Evolutionary conservation across 2,113 vertebrate genomes (phyloP), one percentile per base, ranked within the genome.

Genomic region (Macquaria ambigua): DNA sequence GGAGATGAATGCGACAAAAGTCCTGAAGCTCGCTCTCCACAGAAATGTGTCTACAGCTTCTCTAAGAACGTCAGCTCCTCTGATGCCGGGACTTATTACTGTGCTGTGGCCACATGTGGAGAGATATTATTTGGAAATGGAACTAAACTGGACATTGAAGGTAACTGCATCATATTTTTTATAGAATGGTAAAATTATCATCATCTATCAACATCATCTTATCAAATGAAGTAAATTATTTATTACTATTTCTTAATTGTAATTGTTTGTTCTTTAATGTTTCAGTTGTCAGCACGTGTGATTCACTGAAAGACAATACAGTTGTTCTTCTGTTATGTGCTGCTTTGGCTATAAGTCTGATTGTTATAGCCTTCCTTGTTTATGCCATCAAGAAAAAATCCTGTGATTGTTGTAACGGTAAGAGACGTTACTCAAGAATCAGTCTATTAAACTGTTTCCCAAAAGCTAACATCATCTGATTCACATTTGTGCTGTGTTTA

Each of bases 351-450:
- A 16, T 59, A 6, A 84, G 50, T 68, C n/a, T 82, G 16, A 31
- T 31, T 31, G 28, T 31, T 31, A 31, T 31, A 31, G 28, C 28
- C 28, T 31, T 31, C 28, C 28, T 31, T 16, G 56, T 66, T 63
- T 66, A 31, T 48, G 52, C 34, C 39, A 58, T 79, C 68, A 61
- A 46, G 83, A 84, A 66, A 48, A 82, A 85, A 74, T 21, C 9
- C 10, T 56, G 31, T 25, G 10, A 53, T 53, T 37, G 43, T 55
- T 71, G 20, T 11, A 53, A 77, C 9, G 74, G 84, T 89, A 77
- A 77, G 5, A 21, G 0, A 73, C 2, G 3, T 69, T 59, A 21
- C 31, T 63, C 9, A 41, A 52, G 15, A 9, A 34, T 66, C 5
- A 0, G 48, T 48, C n/a, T 1, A 25, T 66, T 18, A 28, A 48